Conservation (phyloP, 2,113 vertebrate genomes). For the Callospermophilus lateralis region DNA sequence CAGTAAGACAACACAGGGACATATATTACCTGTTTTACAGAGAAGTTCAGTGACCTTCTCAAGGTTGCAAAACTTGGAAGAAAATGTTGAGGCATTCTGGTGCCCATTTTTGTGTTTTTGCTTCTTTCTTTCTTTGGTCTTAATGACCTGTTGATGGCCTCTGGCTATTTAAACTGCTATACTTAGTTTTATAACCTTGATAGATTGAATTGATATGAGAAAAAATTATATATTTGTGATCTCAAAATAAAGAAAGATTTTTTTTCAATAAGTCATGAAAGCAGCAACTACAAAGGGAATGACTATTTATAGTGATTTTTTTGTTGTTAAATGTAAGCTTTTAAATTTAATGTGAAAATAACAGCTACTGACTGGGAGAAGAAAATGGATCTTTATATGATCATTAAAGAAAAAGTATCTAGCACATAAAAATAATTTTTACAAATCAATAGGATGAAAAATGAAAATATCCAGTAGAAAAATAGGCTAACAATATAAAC, state of each 20-base stretch:
- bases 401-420: background rate
- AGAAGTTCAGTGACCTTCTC: background rate
- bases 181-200: background rate
- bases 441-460: background rate
- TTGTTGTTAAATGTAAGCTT: background rate
- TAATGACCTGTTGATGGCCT: background rate
- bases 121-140: background rate
- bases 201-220: background rate
- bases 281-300: background rate
- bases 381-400: background rate
- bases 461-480: background rate
- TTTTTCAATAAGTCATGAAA: background rate
- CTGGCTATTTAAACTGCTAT: background rate
- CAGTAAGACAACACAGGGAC: background rate
- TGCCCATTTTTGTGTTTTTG: background rate
- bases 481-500: background rate
- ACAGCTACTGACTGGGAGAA: background rate
- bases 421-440: background rate
- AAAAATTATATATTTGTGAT: background rate
- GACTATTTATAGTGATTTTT: background rate
- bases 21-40: background rate
- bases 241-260: background rate
- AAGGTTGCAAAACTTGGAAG: background rate
- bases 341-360: constrained; percentile 3
- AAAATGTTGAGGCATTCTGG: background rate